Evolutionary conservation across 2,797 vertebrate species (phyloP), one percentile per base, ranked within the genome.

Genomic region (Paratrypauchen microcephalus): DNA sequence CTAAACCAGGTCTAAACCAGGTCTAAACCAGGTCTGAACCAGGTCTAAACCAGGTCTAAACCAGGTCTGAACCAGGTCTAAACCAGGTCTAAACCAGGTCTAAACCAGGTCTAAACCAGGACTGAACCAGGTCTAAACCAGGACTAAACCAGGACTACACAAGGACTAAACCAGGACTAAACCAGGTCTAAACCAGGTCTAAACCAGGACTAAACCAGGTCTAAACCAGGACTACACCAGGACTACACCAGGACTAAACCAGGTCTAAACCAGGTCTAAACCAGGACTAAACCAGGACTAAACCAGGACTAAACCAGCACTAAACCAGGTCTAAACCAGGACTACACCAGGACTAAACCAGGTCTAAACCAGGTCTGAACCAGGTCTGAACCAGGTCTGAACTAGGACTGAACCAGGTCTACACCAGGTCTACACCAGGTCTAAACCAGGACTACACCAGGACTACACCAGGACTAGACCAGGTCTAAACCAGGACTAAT

Each of bases 391-490:
- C 13, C 45, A 18, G 18, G 47, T 7, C 4, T 18, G 13, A 18
- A 48, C 45, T 16, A 50, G 47, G 47, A 19, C 18, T 50, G 2
- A 19, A 50, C 47, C 16, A 48, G 47, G 16, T 19, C 18, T 50
- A 19, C 18, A 48, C 13, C 45, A 18, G 18, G 47, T 7, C 4
- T 18, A 18, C 0, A 48, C 45, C 45, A 50, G 47, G 47, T 6
- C 18, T 50, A 1, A 19, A 50, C 47, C 16, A 48, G 47, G 47
- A 50, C 5, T 50, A 19, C 5, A 50, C 30, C 47, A 47, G 45
- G 45, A 47, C 45, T 47, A 3, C 2, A 28, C 28, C 45, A 47
- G 45, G 45, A 12, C 45, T 16, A 16, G 82, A 95, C 95, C 94
- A 19, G 47, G 47, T 6, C 18, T 50, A 19, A 48, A 48, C 13